Evolutionary conservation across 2,888 invertebrate genomes (phyloP), one percentile per base, ranked within the genome.

Genomic region (Aspidiotus destructor): DNA sequence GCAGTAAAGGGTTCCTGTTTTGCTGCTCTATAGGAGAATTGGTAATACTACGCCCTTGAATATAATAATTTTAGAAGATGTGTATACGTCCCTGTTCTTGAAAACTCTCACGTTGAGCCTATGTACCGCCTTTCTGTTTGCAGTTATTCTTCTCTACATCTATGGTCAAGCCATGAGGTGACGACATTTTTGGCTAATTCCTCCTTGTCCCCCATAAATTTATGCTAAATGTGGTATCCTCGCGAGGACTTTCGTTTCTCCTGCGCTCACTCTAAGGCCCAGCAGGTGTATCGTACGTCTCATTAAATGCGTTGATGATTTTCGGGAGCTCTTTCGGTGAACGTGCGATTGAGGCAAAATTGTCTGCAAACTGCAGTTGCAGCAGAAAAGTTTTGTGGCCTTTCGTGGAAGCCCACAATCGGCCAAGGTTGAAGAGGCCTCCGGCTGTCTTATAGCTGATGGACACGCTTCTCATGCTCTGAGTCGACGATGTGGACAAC

Each of bases 121-220:
- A 48, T 48, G 6, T n/a, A 48, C 6, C 48, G 48, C n/a, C 48
- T 48, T 48, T 48, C 3, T 48, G 48, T 1, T n/a, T 3, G n/a
- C 48, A n/a, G 48, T 48, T n/a, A 48, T 48, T 48, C 48, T 48
- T 48, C n/a, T 48, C 48, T 48, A 6, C 48, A n/a, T 48, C 48
- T 6, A 48, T 44, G 48, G n/a, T 48, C 48, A n/a, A 48, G 48
- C n/a, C 11, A 48, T 48, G 48, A 48, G 48, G 48, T 48, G 48
- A 48, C 48, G n/a, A 48, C 48, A n/a, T 48, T 48, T 48, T 13
- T n/a, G n/a, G n/a, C 48, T 48, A 48, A 6, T 48, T 48, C 48
- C n/a, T 48, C n/a, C n/a, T 6, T n/a, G 3, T n/a, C 11, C 48
- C 2, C 48, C 48, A 48, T 6, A 48, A 48, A 48, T 48, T 48